Conservation (phyloP, 2,888 invertebrate genomes). For the Andrena hattorfiana region DNA sequence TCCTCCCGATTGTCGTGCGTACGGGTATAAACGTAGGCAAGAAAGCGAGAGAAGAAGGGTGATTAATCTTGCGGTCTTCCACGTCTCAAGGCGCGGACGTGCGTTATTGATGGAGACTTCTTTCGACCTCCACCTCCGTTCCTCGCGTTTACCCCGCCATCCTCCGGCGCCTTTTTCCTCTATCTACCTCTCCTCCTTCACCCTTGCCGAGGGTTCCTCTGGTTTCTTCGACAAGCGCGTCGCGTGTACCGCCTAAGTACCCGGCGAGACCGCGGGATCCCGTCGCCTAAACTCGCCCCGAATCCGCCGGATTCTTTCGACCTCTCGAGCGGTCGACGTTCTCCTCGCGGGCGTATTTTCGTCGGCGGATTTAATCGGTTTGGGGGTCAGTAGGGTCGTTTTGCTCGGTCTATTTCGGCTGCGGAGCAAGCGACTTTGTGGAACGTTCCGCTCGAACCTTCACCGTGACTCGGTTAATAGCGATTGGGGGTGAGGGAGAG, state of each 20-base stretch:
- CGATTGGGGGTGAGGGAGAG: neutral
- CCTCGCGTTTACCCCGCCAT: slow-evolving; percentile 46
- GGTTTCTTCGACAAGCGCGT: slow-evolving; percentile 49
- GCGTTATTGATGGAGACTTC: slow-evolving; percentile 85
- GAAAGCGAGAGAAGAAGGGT: slow-evolving; percentile 83
- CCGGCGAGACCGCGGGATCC: slow-evolving; percentile 2
- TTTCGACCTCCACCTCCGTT: slow-evolving; percentile 78
- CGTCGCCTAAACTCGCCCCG: slow-evolving; percentile 30
- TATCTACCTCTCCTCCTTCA: slow-evolving; percentile 17
- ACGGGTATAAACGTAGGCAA: slow-evolving; percentile 78
- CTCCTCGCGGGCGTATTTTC: slow-evolving; percentile 36
- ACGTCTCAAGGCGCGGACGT: slow-evolving; percentile 84
- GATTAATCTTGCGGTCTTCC: slow-evolving; percentile 85
- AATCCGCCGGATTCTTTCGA: slow-evolving; percentile 44
- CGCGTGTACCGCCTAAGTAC: slow-evolving; percentile 64
- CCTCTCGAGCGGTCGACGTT: neutral
- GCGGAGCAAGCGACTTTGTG: slow-evolving; percentile 12
- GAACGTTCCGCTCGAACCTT: slow-evolving; percentile 21
- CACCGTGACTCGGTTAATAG: slow-evolving; percentile 1
- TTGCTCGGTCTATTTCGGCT: slow-evolving; percentile 46
- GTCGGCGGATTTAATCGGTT: slow-evolving; percentile 26
- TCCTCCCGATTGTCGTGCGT: slow-evolving; percentile 80
- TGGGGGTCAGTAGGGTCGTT: slow-evolving; percentile 38
- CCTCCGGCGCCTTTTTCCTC: neutral
- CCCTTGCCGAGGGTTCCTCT: slow-evolving; percentile 26